Percentiles rank a stretch among this genome's conserved stretches.
Evolutionary conservation across 1,140 invertebrate genomes (phyloP).

Genomic region (Bombus ignitus): DNA sequence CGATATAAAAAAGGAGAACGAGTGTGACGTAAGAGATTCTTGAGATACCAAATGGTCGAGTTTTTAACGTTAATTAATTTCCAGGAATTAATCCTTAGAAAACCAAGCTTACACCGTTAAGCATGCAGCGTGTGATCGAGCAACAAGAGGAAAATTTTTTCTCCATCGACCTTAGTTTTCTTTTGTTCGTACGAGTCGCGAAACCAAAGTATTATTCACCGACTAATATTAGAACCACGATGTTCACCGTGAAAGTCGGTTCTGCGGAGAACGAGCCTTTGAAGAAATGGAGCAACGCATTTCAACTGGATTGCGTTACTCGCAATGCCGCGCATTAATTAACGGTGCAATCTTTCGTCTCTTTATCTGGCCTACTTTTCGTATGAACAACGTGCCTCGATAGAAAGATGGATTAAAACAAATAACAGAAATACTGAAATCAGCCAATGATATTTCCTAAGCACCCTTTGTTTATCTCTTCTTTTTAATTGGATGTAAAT

Average conservation of each 20-base stretch:
- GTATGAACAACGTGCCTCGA: not conserved
- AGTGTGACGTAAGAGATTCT: not conserved
- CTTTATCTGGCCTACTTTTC: slow-evolving; percentile 5
- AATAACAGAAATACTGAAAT: not conserved
- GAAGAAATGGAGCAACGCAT: slow-evolving; percentile 40
- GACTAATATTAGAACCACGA: slow-evolving; percentile 67
- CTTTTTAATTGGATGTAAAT: not conserved
- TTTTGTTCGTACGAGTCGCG: slow-evolving; percentile 50
- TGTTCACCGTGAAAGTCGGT: slow-evolving; percentile 56
- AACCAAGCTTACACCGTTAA: not conserved
- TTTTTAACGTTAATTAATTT: not conserved
- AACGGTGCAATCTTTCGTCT: slow-evolving; percentile 16
- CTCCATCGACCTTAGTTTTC: slow-evolving; percentile 1
- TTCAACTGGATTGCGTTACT: slow-evolving; percentile 3
- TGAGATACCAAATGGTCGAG: not conserved
- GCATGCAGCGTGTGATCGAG: not conserved
- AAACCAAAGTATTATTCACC: slow-evolving; percentile 65
- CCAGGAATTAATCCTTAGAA: not conserved
- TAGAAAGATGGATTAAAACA: not conserved
- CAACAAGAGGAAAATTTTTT: slow-evolving; percentile 15
- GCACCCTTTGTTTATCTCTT: not conserved
- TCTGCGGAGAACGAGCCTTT: slow-evolving; percentile 19
- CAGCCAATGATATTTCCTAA: not conserved
- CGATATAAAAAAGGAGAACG: not conserved
- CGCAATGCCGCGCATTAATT: slow-evolving; percentile 15